A percentile compares a stretch with the other conserved stretches of the same genome.
Conservation (phyloP, 2,888 invertebrate species). For the Coleophora deauratella region DNA sequence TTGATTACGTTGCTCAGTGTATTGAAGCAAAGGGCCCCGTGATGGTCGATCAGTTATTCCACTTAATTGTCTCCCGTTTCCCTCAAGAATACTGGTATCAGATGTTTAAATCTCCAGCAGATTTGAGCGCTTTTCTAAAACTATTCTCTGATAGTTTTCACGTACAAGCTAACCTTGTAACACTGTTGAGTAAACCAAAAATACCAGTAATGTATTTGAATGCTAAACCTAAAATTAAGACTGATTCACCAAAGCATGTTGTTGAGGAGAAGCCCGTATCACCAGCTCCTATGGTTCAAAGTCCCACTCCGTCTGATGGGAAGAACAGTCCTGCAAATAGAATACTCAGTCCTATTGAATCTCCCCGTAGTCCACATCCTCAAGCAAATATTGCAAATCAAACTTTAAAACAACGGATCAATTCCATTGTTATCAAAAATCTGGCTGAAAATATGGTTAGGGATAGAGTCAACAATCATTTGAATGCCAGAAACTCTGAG, state of each 20-base stretch:
- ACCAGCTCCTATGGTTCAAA: slow-evolving; percentile 46
- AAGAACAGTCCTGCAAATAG: slow-evolving; percentile 57
- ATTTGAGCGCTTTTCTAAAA: slow-evolving; percentile 91
- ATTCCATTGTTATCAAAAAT: slow-evolving; percentile 90
- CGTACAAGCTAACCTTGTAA: slow-evolving; percentile 93
- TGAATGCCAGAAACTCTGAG: slow-evolving; percentile 56
- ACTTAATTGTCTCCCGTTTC: slow-evolving; percentile 83
- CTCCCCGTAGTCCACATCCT: slow-evolving; percentile 60
- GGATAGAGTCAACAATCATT: slow-evolving; percentile 63
- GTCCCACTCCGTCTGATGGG: slow-evolving; percentile 66
- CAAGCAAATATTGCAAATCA: slow-evolving; percentile 78
- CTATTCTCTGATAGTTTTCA: slow-evolving; percentile 96
- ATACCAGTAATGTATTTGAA: slow-evolving; percentile 75
- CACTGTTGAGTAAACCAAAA: slow-evolving; percentile 84
- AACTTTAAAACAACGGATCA: slow-evolving; percentile 90
- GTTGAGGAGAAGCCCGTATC: slow-evolving; percentile 54
- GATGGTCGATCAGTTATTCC: slow-evolving; percentile 90
- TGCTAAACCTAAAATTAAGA: slow-evolving; percentile 65
- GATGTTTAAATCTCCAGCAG: slow-evolving; percentile 92
- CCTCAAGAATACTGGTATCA: slow-evolving; percentile 86
- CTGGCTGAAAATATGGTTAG: slow-evolving; percentile 87
- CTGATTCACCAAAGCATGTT: slow-evolving; percentile 66
- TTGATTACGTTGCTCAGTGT: slow-evolving; percentile 88
- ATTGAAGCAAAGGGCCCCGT: slow-evolving; percentile 88
- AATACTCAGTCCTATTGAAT: slow-evolving; percentile 69